Evolutionary conservation across 2,888 invertebrate species (phyloP).

Genomic region (Ryuthela nishihirai): DNA sequence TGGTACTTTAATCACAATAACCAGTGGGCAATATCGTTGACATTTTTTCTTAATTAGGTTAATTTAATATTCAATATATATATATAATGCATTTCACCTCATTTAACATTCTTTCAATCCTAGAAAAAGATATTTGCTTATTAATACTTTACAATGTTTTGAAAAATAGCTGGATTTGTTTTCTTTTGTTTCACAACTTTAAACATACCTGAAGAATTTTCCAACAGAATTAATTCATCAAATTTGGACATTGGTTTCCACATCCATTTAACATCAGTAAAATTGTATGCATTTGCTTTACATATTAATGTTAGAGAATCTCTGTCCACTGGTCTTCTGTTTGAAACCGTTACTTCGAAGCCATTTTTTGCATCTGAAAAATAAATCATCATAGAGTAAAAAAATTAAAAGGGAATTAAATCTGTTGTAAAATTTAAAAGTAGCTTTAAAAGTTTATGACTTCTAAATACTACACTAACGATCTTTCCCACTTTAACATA

Average conservation of each 20-base stretch:
- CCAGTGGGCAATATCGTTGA: no score
- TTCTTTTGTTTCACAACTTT: no score
- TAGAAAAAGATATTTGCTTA: no score
- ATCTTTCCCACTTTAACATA: no score
- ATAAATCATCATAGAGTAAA: constrained; percentile 28
- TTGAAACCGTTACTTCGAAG: constrained; percentile 48
- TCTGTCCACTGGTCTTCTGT: constrained; percentile 53
- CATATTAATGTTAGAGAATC: constrained; percentile 60
- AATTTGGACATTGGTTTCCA: constrained; percentile 25
- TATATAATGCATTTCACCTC: no score
- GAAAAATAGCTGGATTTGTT: not conserved
- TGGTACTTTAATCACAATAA: no score
- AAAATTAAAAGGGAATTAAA: not conserved
- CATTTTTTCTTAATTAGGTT: no score
- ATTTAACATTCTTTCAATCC: no score
- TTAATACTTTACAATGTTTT: not conserved
- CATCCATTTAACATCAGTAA: constrained; percentile 57
- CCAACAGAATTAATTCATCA: not conserved
- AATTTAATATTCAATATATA: no score
- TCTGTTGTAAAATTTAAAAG: not conserved
- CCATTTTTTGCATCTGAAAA: constrained; percentile 54
- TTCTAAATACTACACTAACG: no score
- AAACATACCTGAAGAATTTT: constrained; percentile 13
- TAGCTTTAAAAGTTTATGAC: not conserved
- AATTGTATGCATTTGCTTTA: constrained; percentile 58